Evolutionary conservation across 2,113 vertebrate species (phyloP), one percentile per base, ranked within the genome.

Genomic region (Isurus oxyrinchus): DNA sequence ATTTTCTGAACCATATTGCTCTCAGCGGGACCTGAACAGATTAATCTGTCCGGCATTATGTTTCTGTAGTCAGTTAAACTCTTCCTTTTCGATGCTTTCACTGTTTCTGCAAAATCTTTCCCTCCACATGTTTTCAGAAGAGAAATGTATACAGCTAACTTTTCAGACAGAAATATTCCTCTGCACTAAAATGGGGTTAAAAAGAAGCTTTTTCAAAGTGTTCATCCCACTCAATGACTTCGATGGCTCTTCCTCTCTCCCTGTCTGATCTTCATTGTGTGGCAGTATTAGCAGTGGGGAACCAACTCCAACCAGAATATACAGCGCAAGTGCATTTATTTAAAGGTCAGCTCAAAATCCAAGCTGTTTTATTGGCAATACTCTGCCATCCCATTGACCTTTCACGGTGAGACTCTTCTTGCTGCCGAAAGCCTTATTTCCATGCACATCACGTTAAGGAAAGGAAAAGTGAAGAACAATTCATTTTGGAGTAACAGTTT

Each of bases 331-430:
- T 66, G 23, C 59, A 86, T 44, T 72, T 63, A 79, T 96, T 61
- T 23, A 96, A 96, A 96, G 96, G 96, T 96, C 79, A 96, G 79
- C 79, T 44, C 79, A n/a, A 87, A 86, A 57, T 86, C 59, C 96
- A 59, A 96, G 96, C 96, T 96, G 96, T 63, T 96, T 96, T 84
- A 96, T 76, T 79, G 88, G 81, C 96, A 61, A 49, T 55, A 25
- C 57, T 84, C 57, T 96, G 53, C 11, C 76, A 25, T 79, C 35
- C 25, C 96, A 5, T 11, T 96, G 76, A 81, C 96, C 40, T 95
- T 95, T 95, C 94, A 76, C 27, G 25, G 44, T 55, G 67, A 53
- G 66, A 76, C 49, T 55, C 25, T 53, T 35, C 8, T 69, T 35
- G 23, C 49, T 55, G 49, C 25, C 35, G 67, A 55, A 14, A 69